phyloP scores from a whole-genome alignment of 2,113 vertebrate genomes.

The Phoxinus phoxinus region DNA sequence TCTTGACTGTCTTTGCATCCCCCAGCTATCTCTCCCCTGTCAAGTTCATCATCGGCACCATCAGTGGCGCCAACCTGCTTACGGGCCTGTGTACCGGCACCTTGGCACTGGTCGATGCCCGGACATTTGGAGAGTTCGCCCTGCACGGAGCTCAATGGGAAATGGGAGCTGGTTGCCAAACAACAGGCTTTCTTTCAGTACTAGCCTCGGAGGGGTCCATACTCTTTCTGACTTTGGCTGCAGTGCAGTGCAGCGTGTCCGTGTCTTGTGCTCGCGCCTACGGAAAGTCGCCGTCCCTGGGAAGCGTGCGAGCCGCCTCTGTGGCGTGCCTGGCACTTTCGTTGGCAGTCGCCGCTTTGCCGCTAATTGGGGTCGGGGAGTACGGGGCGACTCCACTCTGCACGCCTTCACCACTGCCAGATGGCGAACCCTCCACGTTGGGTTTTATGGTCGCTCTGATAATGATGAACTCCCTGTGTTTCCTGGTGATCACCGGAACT shows the following conservation, averaged over 20 bases:
- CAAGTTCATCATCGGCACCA: constrained; percentile 87
- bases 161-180: constrained; percentile 82
- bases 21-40: constrained; percentile 83
- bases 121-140: constrained; percentile 88
- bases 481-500: constrained; percentile 85
- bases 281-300: constrained; percentile 79
- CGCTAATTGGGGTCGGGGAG: constrained; percentile 85
- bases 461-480: constrained; percentile 86
- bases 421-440: constrained; percentile 76
- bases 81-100: constrained; percentile 86
- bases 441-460: constrained; percentile 80
- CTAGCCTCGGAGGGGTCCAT: constrained; percentile 88
- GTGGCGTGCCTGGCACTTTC: constrained; percentile 85
- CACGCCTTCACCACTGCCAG: constrained; percentile 83
- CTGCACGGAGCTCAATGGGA: constrained; percentile 88
- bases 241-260: constrained; percentile 86
- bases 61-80: constrained; percentile 87
- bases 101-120: constrained; percentile 83
- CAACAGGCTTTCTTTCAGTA: constrained; percentile 88
- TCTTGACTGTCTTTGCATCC: constrained; percentile 83
- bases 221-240: constrained; percentile 86
- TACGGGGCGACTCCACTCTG: constrained; percentile 93
- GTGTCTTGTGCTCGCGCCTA: constrained; percentile 81
- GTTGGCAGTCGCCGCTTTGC: constrained; percentile 79
- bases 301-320: constrained; percentile 79